Evolutionary conservation across 2,797 vertebrate genomes (phyloP).

Genomic region (Tenualosa thibaudeaui): DNA sequence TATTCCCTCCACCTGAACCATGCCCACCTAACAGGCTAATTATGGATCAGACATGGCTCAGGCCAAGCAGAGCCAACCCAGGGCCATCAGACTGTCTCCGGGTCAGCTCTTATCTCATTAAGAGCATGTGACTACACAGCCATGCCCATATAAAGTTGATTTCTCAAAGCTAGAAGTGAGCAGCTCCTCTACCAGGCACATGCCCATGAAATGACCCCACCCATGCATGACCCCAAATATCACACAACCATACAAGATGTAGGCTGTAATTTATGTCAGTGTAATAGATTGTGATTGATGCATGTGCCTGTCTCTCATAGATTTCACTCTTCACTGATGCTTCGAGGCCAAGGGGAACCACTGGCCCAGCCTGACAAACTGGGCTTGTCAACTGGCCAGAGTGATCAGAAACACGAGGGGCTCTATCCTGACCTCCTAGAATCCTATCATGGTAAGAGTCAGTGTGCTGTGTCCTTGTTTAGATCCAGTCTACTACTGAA

Average conservation of each 20-base stretch:
- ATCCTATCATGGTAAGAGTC: conserved; percentile 61
- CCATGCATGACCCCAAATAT: too few relatives aligned
- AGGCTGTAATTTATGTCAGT: background rate
- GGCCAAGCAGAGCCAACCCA: background rate
- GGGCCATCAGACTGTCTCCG: too few relatives aligned
- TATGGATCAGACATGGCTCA: background rate
- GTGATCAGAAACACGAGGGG: conserved; percentile 58
- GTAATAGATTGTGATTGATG: background rate
- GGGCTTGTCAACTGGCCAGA: conserved; percentile 53
- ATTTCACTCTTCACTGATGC: conserved; percentile 50
- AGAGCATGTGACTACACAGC: background rate
- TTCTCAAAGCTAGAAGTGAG: background rate
- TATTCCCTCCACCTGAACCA: background rate
- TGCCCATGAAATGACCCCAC: background rate
- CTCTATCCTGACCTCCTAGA: conserved; percentile 61
- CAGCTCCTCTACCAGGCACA: background rate
- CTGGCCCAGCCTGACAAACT: conserved; percentile 49
- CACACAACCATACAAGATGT: background rate
- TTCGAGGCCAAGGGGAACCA: conserved; percentile 38
- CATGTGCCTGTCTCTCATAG: conserved; percentile 38
- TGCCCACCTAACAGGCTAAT: background rate
- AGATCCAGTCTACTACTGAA: background rate
- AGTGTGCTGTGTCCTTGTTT: background rate
- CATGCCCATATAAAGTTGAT: background rate
- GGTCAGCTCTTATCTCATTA: background rate